A percentile compares a stretch with the other conserved stretches of the same genome.
These are phyloP conservation scores for Gasterosteus nipponicus DNA, from an alignment of 2,113 vertebrate species.

Conservation along the genomic window DNA sequence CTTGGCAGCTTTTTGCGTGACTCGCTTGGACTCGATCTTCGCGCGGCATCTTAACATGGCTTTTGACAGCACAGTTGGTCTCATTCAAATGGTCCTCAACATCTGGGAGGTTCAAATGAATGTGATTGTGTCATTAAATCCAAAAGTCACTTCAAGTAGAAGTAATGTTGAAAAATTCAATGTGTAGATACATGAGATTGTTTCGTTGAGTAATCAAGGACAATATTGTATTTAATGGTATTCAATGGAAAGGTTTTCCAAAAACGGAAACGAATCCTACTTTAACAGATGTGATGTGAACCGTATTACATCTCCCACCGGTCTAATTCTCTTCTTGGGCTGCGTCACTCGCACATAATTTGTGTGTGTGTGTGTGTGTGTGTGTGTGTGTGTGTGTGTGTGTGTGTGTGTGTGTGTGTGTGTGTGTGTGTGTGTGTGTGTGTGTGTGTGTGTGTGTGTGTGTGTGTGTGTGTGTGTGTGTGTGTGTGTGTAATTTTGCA, in stretches of 20 bases:
- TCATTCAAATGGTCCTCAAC: not conserved
- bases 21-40: not conserved
- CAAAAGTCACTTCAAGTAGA: not conserved
- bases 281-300: not conserved
- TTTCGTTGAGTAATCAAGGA: conserved; percentile 3
- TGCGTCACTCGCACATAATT: not conserved
- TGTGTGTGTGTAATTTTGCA: conserved; percentile 17
- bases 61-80: not conserved
- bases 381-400: not conserved
- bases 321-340: not conserved
- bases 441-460: not conserved
- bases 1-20: not conserved
- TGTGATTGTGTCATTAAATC: conserved; percentile 6
- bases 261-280: not conserved
- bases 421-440: not conserved
- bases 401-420: not conserved
- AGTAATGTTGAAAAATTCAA: not conserved
- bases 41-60: not conserved
- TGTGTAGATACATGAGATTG: not conserved
- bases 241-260: not conserved
- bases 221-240: not conserved
- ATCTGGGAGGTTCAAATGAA: not conserved
- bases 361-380: not conserved
- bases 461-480: not conserved
- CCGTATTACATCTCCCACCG: not conserved